A percentile compares a stretch with the other conserved stretches of the same genome.
Conservation (phyloP, 2,113 vertebrate species). For the Ciconia boyciana region DNA sequence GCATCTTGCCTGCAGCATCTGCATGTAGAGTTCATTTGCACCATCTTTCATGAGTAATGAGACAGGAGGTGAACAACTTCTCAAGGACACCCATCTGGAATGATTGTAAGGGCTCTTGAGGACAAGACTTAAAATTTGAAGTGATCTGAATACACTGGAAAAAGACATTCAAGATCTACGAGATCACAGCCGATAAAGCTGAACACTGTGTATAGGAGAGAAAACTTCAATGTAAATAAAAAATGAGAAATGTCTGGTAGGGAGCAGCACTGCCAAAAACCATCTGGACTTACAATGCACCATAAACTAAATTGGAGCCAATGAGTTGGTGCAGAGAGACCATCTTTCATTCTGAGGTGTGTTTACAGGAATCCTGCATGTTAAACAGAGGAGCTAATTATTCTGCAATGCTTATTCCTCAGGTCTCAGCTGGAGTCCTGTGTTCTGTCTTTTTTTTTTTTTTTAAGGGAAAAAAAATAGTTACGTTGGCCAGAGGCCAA, state of each 20-base stretch:
- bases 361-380: neutral
- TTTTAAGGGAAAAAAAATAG: neutral
- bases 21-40: neutral
- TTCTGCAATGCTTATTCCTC: neutral
- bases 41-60: neutral
- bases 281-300: neutral
- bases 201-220: neutral
- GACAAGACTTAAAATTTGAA: neutral
- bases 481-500: neutral
- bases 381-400: slow-evolving; percentile 6
- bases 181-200: neutral
- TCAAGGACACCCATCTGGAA: neutral
- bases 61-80: neutral
- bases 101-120: neutral
- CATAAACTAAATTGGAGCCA: neutral
- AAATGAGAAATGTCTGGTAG: neutral
- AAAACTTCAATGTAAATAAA: neutral
- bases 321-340: neutral
- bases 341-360: neutral
- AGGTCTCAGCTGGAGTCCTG: neutral
- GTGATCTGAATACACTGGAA: neutral
- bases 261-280: neutral
- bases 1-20: neutral
- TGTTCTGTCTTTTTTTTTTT: neutral
- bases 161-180: neutral